phyloP scores from a whole-genome alignment of 2,888 invertebrate genomes.

The Dynastes tityus region DNA sequence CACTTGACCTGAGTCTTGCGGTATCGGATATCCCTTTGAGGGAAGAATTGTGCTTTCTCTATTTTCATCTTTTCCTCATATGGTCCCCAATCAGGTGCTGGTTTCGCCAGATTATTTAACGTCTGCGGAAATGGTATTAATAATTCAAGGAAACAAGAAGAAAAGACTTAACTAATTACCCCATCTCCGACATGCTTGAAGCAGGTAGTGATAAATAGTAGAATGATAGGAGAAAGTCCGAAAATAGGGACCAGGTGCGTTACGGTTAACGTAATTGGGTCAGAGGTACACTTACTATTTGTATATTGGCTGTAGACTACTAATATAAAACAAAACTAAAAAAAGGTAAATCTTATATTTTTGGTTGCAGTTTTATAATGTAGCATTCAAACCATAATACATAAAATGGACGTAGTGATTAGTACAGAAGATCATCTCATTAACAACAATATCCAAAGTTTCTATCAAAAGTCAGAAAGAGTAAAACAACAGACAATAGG shows the following conservation, averaged over 20 bases:
- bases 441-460: too few species aligned
- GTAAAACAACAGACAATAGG: too few species aligned
- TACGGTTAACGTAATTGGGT: not conserved
- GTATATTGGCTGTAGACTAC: conserved; percentile 22
- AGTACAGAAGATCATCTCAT: too few species aligned
- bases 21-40: conserved; percentile 25
- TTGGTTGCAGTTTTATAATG: too few species aligned
- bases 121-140: conserved; percentile 11
- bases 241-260: conserved; percentile 35
- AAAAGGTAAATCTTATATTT: not conserved
- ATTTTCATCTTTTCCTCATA: conserved; percentile 24
- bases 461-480: too few species aligned
- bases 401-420: too few species aligned
- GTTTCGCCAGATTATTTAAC: conserved; percentile 33
- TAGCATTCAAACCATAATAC: too few species aligned
- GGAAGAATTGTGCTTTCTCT: conserved; percentile 40
- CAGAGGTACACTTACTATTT: not conserved
- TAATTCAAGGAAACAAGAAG: not conserved
- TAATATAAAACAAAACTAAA: conserved; percentile 51
- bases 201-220: conserved; percentile 48
- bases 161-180: conserved; percentile 28
- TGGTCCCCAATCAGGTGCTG: conserved; percentile 52
- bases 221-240: conserved; percentile 49
- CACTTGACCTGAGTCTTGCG: conserved; percentile 7
- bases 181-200: conserved; percentile 49